Evolutionary conservation across 1,140 invertebrate genomes (phyloP), one percentile per base, ranked within the genome.

Genomic region (Eciton burchellii): DNA sequence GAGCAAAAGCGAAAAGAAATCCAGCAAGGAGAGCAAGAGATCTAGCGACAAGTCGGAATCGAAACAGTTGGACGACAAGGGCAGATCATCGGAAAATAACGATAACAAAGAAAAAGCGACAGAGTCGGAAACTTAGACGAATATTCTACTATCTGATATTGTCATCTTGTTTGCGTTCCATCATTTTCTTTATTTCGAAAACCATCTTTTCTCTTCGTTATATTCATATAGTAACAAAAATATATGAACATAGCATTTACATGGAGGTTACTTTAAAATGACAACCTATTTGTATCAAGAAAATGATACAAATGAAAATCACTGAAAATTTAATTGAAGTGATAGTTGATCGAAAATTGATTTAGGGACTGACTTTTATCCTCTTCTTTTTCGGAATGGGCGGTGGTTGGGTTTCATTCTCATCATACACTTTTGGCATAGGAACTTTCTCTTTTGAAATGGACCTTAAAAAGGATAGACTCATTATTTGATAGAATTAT

Each of bases 101-200:
- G 93, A 94, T n/a, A 93, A 90, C 14, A 93, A 92, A 54, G 92
- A 94, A 57, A 92, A 92, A 79, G 82, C 21, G 0, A 56, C 84
- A 16, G 91, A 93, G 62, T 92, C 86, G 29, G 91, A 92, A 65
- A 92, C 84, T 76, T 93, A 81, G 76, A 68, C 14, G 9, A 35
- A 52, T 4, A 19, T 16, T 52, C 43, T 21, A 49, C 35, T 35
- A 47, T 19, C 9, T 19, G 63, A 82, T 12, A 41, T 3, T 57
- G 9, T 21, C 60, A 8, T 21, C 60, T 24, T 19, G 59, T 73
- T 72, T 56, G 35, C 65, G 54, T 56, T 29, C 24, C n/a, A 71
- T 49, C 26, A 47, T 59, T 63, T 84, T 47, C 52, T 84, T 72
- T 49, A 81, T 76, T 84, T 84, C 14, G 12, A 65, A 35, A 84